These are phyloP conservation scores for Diacarnus erythraeanus DNA, from an alignment of 37 sponge, comb jelly and placozoan genomes.

Conservation along the genomic window DNA sequence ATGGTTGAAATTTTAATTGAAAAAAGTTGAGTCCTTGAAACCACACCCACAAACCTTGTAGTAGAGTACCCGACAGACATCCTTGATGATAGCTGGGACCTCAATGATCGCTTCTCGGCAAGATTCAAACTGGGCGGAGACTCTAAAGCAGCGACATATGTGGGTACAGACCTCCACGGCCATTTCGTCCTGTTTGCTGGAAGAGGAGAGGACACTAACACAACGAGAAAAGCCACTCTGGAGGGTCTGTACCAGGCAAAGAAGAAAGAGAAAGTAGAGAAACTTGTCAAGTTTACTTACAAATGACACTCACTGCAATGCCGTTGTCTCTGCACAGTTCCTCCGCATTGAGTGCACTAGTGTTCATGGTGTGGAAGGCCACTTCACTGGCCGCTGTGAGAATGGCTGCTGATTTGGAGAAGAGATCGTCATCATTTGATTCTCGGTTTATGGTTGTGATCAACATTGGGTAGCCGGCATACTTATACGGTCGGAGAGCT, in stretches of 20 bases:
- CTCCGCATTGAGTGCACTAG: slow-evolving; percentile 93
- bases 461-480: slow-evolving; percentile 99
- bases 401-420: slow-evolving; percentile 91
- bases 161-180: slow-evolving; percentile 88
- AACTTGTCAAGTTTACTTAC: too few species aligned
- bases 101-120: slow-evolving; percentile 91
- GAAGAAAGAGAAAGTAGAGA: neutral
- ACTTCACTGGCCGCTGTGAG: slow-evolving; percentile 94
- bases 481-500: slow-evolving; percentile 93
- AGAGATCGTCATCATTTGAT: slow-evolving; percentile 85
- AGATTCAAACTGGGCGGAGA: slow-evolving; percentile 94
- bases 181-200: slow-evolving; percentile 75
- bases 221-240: slow-evolving; percentile 85
- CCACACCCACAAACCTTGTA: slow-evolving; percentile 63
- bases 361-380: slow-evolving; percentile 93
- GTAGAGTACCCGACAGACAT: slow-evolving; percentile 87
- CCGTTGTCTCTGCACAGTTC: slow-evolving; percentile 95
- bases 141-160: slow-evolving; percentile 90
- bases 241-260: slow-evolving; percentile 40
- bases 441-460: slow-evolving; percentile 94
- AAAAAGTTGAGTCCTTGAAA: neutral
- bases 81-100: slow-evolving; percentile 74
- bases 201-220: slow-evolving; percentile 76
- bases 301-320: slow-evolving; percentile 58
- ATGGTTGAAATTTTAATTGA: neutral